Base-by-base conservation (phyloP, 2,797 vertebrate species). In the Apogon talboti region DNA sequence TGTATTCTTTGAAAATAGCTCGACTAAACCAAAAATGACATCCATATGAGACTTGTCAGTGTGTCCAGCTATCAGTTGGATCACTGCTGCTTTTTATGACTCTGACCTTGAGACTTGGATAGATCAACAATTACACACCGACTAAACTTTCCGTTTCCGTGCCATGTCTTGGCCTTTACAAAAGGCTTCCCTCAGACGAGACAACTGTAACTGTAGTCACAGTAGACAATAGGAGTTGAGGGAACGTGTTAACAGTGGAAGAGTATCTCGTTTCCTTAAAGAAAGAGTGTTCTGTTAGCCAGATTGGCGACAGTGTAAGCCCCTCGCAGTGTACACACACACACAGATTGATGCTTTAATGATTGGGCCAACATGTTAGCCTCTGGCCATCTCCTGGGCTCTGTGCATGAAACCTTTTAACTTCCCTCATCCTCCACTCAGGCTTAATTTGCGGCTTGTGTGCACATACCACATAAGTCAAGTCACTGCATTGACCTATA, bases 291-390 rank as follows among this genome's bases (percentile, higher is more conserved):
- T 75, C 72, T 81, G 63, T 71, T 50, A 74, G 73, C 75, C 81
- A 76, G 57, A 81, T 81, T 82, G 72, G 74, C 35, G 42, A 75
- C 79, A 52, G 49, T 42, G 3, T 61, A 70, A 78, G 49, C 63
- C 52, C 66, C 61, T 43, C 33, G 40, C 53, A 60, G 49, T 49
- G 48, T 44, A 41, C 30, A 51, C 18, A n/a, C 57, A 46, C 46
- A 43, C 73, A 63, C 68, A 74, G 80, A 85, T 83, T 83, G 81
- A 86, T 71, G 71, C 66, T 70, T 84, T 71, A 84, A 71, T 91
- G 87, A 91, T 94, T 92, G 89, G 79, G 81, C 88, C 85, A 87
- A 46, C 59, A 79, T 93, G 82, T 89, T 93, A 74, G 86, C 90
- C 87, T 88, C 35, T 52, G 85, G 89, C 87, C 83, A 81, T 86